Percentiles rank a stretch among this genome's conserved stretches.
phyloP scores from a whole-genome alignment of 2,888 invertebrate species.

The Cerastis leucographa region DNA sequence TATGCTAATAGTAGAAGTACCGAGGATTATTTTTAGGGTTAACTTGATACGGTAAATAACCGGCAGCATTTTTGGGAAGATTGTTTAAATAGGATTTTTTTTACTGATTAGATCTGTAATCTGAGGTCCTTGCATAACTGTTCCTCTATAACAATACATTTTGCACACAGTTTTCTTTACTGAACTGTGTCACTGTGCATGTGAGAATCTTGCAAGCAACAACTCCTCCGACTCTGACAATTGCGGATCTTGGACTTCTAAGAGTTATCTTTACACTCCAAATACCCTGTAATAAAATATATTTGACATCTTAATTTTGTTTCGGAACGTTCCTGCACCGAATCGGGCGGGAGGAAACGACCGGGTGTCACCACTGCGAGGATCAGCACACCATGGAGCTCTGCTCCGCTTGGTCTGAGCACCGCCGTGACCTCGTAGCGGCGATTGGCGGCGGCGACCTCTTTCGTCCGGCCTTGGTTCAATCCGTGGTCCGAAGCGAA shows the following conservation, averaged over 20 bases:
- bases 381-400: too few relatives aligned
- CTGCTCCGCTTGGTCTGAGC: too few relatives aligned
- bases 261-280: background rate
- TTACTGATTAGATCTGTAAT: background rate
- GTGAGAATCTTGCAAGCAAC: background rate
- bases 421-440: too few relatives aligned
- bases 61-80: background rate
- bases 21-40: slow-evolving; percentile 33
- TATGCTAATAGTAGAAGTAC: slow-evolving; percentile 39
- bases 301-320: background rate
- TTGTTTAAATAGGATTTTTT: background rate
- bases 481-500: too few relatives aligned
- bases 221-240: background rate
- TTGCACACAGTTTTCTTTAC: background rate
- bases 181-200: background rate
- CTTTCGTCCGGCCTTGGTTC: too few relatives aligned
- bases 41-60: background rate
- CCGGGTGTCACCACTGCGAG: too few relatives aligned
- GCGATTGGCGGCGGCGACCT: too few relatives aligned
- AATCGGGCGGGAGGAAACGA: too few relatives aligned
- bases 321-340: too few relatives aligned
- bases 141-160: background rate
- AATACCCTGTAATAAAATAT: background rate
- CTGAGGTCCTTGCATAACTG: background rate
- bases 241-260: background rate